These are phyloP conservation scores for Napeogenes inachia DNA, from an alignment of 2,888 invertebrate species.

Conservation along the genomic window DNA sequence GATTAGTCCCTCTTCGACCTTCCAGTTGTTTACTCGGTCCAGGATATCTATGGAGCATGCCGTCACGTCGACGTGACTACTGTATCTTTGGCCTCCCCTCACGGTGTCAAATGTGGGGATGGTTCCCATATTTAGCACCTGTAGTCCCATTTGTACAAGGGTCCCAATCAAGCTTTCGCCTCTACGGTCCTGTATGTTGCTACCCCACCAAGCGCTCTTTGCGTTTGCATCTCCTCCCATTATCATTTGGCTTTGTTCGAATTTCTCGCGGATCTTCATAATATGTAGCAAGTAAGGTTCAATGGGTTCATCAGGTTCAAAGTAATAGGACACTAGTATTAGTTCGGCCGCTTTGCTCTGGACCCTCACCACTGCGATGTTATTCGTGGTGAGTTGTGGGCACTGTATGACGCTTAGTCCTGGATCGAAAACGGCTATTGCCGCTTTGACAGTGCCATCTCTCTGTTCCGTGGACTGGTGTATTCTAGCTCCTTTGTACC, in stretches of 20 bases:
- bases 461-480: no score
- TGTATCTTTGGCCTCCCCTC: no score
- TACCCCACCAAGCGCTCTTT: no score
- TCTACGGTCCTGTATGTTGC: slow-evolving; percentile 5
- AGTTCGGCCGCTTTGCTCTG: slow-evolving; percentile 11
- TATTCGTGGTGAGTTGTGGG: slow-evolving; percentile 19
- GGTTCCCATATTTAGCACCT: no score
- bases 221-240: no score
- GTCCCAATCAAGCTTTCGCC: background rate
- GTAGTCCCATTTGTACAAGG: background rate
- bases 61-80: no score
- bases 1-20: no score
- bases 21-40: no score
- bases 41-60: no score
- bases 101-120: no score
- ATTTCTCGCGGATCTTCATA: background rate
- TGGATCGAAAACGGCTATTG: slow-evolving; percentile 20
- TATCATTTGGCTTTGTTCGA: slow-evolving; percentile 24
- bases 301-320: slow-evolving; percentile 19
- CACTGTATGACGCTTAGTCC: slow-evolving; percentile 15
- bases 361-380: slow-evolving; percentile 18
- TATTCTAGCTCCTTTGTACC: slow-evolving; percentile 11
- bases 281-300: slow-evolving; percentile 22
- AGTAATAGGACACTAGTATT: slow-evolving; percentile 17
- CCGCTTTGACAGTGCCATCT: slow-evolving; percentile 15